Conservation (phyloP, 1,140 invertebrate genomes). For the Drosophila leontia region DNA sequence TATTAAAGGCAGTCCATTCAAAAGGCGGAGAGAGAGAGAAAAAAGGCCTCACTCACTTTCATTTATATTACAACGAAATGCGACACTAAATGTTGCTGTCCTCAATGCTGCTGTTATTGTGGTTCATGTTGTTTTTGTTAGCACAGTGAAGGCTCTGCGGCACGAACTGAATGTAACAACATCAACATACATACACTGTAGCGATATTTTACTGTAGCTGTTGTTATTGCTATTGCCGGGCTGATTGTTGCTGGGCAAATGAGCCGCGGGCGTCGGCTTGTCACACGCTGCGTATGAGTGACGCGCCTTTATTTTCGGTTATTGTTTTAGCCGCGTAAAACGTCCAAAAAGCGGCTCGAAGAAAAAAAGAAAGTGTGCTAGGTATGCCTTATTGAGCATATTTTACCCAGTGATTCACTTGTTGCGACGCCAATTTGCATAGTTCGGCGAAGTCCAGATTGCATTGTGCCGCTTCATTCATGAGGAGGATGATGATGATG, state of each 20-base stretch:
- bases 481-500: slow-evolving; percentile 51
- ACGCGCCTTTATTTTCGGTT: slow-evolving; percentile 82
- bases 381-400: slow-evolving; percentile 54
- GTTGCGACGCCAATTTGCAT: slow-evolving; percentile 65
- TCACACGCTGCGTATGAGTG: slow-evolving; percentile 81
- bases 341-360: slow-evolving; percentile 14
- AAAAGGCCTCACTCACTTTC: slow-evolving; percentile 73
- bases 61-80: slow-evolving; percentile 82
- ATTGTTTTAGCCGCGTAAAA: slow-evolving; percentile 79
- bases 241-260: slow-evolving; percentile 59
- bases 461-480: slow-evolving; percentile 39
- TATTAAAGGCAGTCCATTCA: slow-evolving; percentile 74
- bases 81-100: slow-evolving; percentile 73
- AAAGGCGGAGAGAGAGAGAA: slow-evolving; percentile 14
- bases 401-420: slow-evolving; percentile 67
- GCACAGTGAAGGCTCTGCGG: not conserved
- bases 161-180: not conserved
- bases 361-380: slow-evolving; percentile 76
- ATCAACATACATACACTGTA: not conserved
- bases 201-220: not conserved
- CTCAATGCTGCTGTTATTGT: slow-evolving; percentile 48
- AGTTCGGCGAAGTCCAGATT: slow-evolving; percentile 33
- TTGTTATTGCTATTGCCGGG: slow-evolving; percentile 44
- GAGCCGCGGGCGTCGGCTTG: slow-evolving; percentile 71
- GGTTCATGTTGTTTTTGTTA: slow-evolving; percentile 23